Evolutionary conservation across 2,888 invertebrate genomes (phyloP), one percentile per base, ranked within the genome.

Genomic region (Agrochola circellaris): DNA sequence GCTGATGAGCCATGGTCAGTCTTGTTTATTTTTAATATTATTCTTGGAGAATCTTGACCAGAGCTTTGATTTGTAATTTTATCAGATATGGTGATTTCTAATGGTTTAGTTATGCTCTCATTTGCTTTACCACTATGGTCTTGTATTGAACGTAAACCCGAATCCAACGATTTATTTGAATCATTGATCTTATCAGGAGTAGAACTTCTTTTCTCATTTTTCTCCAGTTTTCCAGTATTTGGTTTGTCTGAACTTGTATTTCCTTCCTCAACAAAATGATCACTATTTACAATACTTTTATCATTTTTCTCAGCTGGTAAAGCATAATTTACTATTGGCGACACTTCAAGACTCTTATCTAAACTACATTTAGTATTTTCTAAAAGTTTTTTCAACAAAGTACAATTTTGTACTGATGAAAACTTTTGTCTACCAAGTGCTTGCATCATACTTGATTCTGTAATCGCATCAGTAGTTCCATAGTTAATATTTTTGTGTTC

Each of bases 21-120:
- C 95, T 97, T 97, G 91, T 97, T 97, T 87, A 97, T 97, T 94
- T 97, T 97, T 88, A 97, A 94, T 86, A 97, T 97, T 87, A 97
- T 97, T 89, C 97, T 91, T 75, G 97, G 97, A 48, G 97, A 97
- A 89, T 97, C 97, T 93, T 96, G 96, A 65, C 95, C 96, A 72
- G 96, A 95, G 81, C 94, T 94, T 88, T 94, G 94, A 91, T 92
- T 93, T 38, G 92, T 88, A 60, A 92, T 79, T 88, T 95, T 95
- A 76, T 96, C 96, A 81, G 95, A 92, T 79, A 96, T 94, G 79
- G 92, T 93, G 68, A 97, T 96, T 93, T 97, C 97, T 90, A 97
- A 90, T n/a, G 97, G 96, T 87, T 95, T 95, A 81, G 94, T 94
- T 73, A 95, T 82, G 89, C 89, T 94, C 80, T 95, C 95, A 88